Conservation (phyloP, 2,888 invertebrate genomes). For the Osmoderma eremita region DNA sequence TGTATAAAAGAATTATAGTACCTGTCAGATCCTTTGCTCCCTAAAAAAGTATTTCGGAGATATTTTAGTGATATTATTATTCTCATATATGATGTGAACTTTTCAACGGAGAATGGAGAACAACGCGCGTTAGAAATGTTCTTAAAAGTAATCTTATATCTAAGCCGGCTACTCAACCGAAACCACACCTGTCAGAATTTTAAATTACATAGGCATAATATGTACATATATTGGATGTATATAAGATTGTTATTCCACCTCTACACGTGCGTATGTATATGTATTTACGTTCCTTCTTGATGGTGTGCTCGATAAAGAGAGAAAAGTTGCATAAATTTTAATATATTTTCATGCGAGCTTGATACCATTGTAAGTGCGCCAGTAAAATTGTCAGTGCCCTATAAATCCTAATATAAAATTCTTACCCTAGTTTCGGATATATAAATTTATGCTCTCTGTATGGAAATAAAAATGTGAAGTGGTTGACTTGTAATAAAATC, state of each 20-base stretch:
- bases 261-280: background rate
- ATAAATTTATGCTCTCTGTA: slow-evolving; percentile 42
- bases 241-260: no score
- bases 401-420: slow-evolving; percentile 42
- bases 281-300: slow-evolving; percentile 22
- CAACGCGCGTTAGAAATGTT: slow-evolving; percentile 3
- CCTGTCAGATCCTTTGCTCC: no score
- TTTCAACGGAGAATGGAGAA: slow-evolving; percentile 6
- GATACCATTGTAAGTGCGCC: slow-evolving; percentile 30
- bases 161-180: slow-evolving; percentile 5
- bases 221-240: background rate
- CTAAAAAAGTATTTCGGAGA: no score
- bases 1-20: no score
- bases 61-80: no score
- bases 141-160: slow-evolving; percentile 11
- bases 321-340: slow-evolving; percentile 40
- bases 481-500: slow-evolving; percentile 49
- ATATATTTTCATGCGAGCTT: slow-evolving; percentile 33
- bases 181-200: slow-evolving; percentile 4
- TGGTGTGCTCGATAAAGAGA: background rate
- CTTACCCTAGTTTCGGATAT: slow-evolving; percentile 40
- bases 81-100: slow-evolving; percentile 20
- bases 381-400: slow-evolving; percentile 38
- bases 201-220: background rate
- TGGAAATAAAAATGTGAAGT: slow-evolving; percentile 44